Evolutionary conservation across 2,888 invertebrate species (phyloP), one percentile per base, ranked within the genome.

Genomic region (Arrhopalites spinosus): DNA sequence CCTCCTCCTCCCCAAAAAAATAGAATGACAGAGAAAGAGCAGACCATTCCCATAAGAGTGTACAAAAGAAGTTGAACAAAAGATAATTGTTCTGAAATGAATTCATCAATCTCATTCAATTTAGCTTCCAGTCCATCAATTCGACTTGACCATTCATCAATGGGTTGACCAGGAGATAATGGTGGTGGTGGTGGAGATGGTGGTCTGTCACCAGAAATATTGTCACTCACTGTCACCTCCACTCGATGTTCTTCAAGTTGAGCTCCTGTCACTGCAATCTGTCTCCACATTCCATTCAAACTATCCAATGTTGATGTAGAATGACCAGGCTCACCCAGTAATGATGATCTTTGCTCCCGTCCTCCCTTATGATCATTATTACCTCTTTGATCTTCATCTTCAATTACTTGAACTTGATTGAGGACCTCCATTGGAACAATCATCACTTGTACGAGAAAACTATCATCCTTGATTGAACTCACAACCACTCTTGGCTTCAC

Each of bases 361-460:
- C 20, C 36, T 47, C 63, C 27, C 3, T 13, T 8, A 17, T 43
- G 2, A 25, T 61, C 43, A 7, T 47, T 1, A 63, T 47, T 56
- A n/a, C 72, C 63, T 5, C n/a, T 25, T 25, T 59, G 47, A 45
- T 72, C 63, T 17, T 61, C 43, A 17, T 59, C 72, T 29, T 69
- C 69, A 20, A 72, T 45, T 1, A 20, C 23, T 25, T 72, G 47
- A 25, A 72, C 7, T 23, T 45, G 20, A 27, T 61, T 23, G 1
- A 72, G 25, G 43, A 47, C 17, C 30, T 17, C 59, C 29, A 23
- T 2, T 8, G 27, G 74, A 50, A 17, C 53, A n/a, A 67, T n/a
- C 74, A 74, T 74, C 25, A 74, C 68, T 36, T 74, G 68, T 15
- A 74, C 74, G 27, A 53, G 74, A 25, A 74, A 74, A 11, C 43